Evolutionary conservation across 35 echinoderm and acorn worm genomes (phyloP).

Genomic region (Stichopus chloronotus): DNA sequence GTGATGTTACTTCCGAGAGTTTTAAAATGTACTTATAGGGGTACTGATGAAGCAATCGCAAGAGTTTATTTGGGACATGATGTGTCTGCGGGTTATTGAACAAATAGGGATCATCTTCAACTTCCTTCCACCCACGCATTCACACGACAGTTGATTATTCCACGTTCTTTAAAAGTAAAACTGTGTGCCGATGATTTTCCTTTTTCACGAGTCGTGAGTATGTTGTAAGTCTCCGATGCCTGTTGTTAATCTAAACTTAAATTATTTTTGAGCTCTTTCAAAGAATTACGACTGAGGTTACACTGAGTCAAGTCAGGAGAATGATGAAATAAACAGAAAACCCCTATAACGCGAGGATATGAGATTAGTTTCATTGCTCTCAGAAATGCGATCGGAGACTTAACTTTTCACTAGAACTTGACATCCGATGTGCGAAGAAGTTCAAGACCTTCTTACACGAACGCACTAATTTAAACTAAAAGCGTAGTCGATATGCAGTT

Average conservation of each 20-base stretch:
- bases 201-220: not conserved
- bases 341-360: no score
- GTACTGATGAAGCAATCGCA: not conserved
- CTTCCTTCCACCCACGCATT: constrained; percentile 11
- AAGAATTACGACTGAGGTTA: not conserved
- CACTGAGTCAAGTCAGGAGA: no score
- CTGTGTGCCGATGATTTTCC: not conserved
- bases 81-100: constrained; percentile 26
- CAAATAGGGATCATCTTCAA: constrained; percentile 17
- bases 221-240: not conserved
- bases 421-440: no score
- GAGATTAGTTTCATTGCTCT: no score
- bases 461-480: no score
- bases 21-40: not conserved
- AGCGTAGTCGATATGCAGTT: no score
- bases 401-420: no score
- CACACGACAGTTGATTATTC: not conserved
- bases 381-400: no score
- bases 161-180: not conserved
- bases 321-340: no score
- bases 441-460: no score
- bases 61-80: constrained; percentile 15
- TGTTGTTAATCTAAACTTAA: not conserved
- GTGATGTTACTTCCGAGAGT: not conserved
- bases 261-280: not conserved